Evolutionary conservation across 2,888 invertebrate genomes (phyloP).

Genomic region (Cryptocephalus primarius): DNA sequence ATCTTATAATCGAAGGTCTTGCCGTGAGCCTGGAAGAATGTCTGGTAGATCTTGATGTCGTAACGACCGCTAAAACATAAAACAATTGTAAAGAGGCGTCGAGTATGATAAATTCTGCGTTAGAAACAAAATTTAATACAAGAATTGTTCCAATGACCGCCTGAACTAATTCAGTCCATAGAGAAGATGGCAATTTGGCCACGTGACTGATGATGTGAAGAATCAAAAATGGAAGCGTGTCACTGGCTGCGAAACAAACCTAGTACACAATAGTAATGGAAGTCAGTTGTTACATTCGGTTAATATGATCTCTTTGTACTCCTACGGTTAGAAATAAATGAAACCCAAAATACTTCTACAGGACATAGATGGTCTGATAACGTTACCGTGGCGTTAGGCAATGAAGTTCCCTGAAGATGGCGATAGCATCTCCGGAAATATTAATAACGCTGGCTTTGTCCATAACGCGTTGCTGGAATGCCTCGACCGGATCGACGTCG

Average conservation of each 20-base stretch:
- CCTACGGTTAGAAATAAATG: too few relatives aligned
- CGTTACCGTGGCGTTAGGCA: slow-evolving; percentile 91
- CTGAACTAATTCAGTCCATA: too few relatives aligned
- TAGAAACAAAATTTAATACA: background rate
- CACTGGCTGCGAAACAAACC: too few relatives aligned
- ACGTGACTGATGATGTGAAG: too few relatives aligned
- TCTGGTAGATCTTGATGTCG: slow-evolving; percentile 88
- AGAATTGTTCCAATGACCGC: background rate
- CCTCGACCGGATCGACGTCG: slow-evolving; percentile 87
- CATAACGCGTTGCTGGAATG: slow-evolving; percentile 96
- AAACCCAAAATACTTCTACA: too few relatives aligned
- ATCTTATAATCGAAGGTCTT: slow-evolving; percentile 99
- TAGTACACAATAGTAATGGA: too few relatives aligned
- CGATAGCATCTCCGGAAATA: slow-evolving; percentile 95
- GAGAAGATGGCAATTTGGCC: too few relatives aligned
- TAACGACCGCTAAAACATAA: slow-evolving; percentile 75
- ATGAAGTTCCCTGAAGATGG: slow-evolving; percentile 91
- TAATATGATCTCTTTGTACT: too few relatives aligned
- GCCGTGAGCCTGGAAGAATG: slow-evolving; percentile 87
- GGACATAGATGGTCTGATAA: too few relatives aligned
- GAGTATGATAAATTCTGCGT: background rate
- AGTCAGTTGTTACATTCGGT: too few relatives aligned
- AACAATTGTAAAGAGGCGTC: too few relatives aligned
- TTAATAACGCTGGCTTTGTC: slow-evolving; percentile 96
- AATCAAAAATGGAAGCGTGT: too few relatives aligned